phyloP scores from a whole-genome alignment of 2,113 vertebrate genomes.

The Labrus mixtus region DNA sequence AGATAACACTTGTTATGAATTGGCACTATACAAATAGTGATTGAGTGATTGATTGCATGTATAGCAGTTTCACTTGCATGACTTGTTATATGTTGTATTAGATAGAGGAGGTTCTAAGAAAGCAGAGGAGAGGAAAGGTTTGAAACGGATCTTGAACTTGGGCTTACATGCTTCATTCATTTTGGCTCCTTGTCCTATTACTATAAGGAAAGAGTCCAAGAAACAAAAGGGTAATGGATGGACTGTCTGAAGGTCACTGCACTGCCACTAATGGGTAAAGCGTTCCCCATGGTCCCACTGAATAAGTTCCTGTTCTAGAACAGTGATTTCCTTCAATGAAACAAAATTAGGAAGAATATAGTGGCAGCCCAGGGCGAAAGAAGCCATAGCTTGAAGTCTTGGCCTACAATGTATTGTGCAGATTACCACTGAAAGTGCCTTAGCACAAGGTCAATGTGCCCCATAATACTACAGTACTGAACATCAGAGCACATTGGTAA shows the following conservation, averaged over 20 bases:
- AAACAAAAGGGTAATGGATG: slow-evolving; percentile 64
- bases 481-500: not conserved
- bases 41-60: no score
- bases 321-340: slow-evolving; percentile 67
- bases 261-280: slow-evolving; percentile 70
- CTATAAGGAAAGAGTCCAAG: slow-evolving; percentile 43
- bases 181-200: slow-evolving; percentile 33
- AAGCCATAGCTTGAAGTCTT: slow-evolving; percentile 23
- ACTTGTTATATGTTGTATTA: no score
- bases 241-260: slow-evolving; percentile 74
- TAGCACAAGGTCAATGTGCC: slow-evolving; percentile 20
- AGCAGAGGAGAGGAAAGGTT: no score
- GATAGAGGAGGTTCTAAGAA: no score
- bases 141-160: slow-evolving; percentile 6
- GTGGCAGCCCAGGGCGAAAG: slow-evolving; percentile 19
- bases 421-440: slow-evolving; percentile 14
- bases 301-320: slow-evolving; percentile 67
- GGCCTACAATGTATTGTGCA: slow-evolving; percentile 19
- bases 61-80: no score
- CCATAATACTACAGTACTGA: not conserved
- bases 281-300: slow-evolving; percentile 60
- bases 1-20: no score
- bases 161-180: slow-evolving; percentile 27
- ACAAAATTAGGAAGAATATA: slow-evolving; percentile 57
- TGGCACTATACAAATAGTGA: no score